Conservation (phyloP, 2,797 vertebrate species). For the Distichodus sexfasciatus region DNA sequence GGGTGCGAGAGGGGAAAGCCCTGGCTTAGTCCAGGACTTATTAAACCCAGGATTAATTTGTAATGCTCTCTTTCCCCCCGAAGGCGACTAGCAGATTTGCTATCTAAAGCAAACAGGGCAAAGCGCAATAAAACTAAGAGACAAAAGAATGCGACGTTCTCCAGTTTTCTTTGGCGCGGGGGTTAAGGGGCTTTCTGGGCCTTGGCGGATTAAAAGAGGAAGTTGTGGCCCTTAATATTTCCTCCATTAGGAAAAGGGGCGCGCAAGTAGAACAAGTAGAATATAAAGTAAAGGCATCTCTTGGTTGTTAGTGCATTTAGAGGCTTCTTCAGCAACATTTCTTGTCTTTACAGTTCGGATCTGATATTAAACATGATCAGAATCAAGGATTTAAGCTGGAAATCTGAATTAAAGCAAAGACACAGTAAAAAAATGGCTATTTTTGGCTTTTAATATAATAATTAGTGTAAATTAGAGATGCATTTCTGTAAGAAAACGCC, state of each 20-base stretch:
- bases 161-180: not conserved
- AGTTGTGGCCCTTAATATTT: slow-evolving; percentile 64
- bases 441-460: too few relatives aligned
- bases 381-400: too few relatives aligned
- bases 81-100: slow-evolving; percentile 75
- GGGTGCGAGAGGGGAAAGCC: too few relatives aligned
- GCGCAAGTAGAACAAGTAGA: slow-evolving; percentile 33
- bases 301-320: slow-evolving; percentile 1
- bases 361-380: too few relatives aligned
- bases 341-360: too few relatives aligned
- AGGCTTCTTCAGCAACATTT: too few relatives aligned
- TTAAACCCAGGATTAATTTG: slow-evolving; percentile 98
- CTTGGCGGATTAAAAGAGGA: slow-evolving; percentile 61
- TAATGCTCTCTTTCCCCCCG: slow-evolving; percentile 89
- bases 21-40: slow-evolving; percentile 93
- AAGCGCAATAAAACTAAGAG: slow-evolving; percentile 64
- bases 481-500: too few relatives aligned
- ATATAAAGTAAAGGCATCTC: not conserved
- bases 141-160: slow-evolving; percentile 59
- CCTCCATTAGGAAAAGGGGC: slow-evolving; percentile 44
- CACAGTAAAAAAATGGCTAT: too few relatives aligned
- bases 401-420: too few relatives aligned
- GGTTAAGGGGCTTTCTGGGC: slow-evolving; percentile 56
- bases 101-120: slow-evolving; percentile 79
- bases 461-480: too few relatives aligned